Evolutionary conservation across 2,888 invertebrate genomes (phyloP), one percentile per base, ranked within the genome.

Genomic region (Euzophera pinguis): DNA sequence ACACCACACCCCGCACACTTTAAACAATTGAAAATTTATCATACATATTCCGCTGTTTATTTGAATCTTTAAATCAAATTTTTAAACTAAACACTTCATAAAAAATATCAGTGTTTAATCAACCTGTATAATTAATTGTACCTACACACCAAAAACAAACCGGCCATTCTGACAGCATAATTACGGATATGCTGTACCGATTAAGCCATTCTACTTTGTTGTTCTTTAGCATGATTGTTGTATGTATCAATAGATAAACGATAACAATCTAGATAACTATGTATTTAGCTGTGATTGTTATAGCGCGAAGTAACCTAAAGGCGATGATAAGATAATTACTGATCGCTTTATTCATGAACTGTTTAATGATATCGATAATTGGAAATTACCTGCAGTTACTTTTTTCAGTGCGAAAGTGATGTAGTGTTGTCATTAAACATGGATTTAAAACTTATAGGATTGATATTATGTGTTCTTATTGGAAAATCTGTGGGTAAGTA

Each of bases 401-500:
- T 50, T 53, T 27, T 55, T 59, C 45, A 56, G 57, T 61, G 34
- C 59, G 58, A 55, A 58, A 53, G 54, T 48, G 61, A 49, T 56
- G 47, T 57, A 54, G 56, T 51, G 59, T 52, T 59, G 48, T 58
- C 32, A 45, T 0, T 50, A 56, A 59, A 50, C 45, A 79, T 82
- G 81, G 59, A 70, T 55, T 60, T 59, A 5, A 72, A 70, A 73
- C 55, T 77, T 22, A 51, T 75, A 52, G 64, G 82, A 35, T 58
- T 85, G 51, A 55, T 82, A 47, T 49, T 85, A 49, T 66, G 67
- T 61, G 69, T 61, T 61, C 32, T 72, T 8, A 12, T 80, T 53
- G 71, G 74, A 51, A 66, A 67, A 58, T 58, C 73, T 50, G 58
- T 66, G n/a, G 83, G 86, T 86, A 71, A 50, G 32, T 13, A n/a